Conservation (phyloP, 2,113 vertebrate species). For the Xiphorhynchus elegans region DNA sequence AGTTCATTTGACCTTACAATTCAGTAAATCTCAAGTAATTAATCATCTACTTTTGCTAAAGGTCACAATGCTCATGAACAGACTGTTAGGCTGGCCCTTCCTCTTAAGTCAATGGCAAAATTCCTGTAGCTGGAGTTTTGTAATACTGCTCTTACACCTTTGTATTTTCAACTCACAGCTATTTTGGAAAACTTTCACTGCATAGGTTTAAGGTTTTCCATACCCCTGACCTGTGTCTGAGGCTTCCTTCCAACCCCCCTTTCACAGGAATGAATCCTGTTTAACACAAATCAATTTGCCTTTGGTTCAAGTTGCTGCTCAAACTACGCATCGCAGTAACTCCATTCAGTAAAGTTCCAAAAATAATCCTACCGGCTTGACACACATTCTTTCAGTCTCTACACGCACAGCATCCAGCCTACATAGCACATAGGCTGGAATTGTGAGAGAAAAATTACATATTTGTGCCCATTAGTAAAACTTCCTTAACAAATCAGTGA, state of each 20-base stretch:
- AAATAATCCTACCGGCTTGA: background rate
- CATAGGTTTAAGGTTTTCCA: background rate
- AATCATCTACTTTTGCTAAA: background rate
- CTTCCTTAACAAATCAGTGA: background rate
- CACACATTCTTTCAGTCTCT: background rate
- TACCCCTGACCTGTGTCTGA: fast-evolving
- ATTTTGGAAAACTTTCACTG: background rate
- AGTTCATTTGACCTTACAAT: background rate
- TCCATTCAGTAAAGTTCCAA: background rate
- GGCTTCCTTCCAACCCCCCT: background rate
- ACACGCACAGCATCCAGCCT: background rate
- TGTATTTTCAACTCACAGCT: background rate
- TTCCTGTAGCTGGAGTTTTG: background rate
- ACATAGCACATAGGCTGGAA: background rate
- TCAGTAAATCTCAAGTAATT: background rate
- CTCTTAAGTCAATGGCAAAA: background rate
- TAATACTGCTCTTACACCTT: background rate
- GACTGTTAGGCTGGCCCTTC: background rate
- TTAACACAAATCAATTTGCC: background rate
- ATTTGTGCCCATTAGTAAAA: background rate
- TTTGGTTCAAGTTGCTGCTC: background rate
- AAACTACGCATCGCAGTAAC: background rate
- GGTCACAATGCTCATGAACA: background rate
- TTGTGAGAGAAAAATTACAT: background rate
- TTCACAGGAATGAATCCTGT: background rate